Conservation (phyloP, 2,113 vertebrate species). For the Notothenia rossii region DNA sequence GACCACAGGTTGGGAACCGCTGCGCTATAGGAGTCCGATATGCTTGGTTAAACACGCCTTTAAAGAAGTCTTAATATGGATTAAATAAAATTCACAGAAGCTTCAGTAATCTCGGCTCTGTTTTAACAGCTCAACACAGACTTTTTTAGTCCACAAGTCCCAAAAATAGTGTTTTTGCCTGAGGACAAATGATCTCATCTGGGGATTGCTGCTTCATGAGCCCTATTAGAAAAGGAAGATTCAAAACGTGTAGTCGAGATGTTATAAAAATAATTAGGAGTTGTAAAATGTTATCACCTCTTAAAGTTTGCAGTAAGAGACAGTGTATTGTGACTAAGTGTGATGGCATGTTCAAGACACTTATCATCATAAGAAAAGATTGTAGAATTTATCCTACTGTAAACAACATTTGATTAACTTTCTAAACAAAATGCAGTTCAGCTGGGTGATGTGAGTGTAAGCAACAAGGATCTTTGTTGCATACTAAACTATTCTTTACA, state of each 20-base stretch:
- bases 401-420: not conserved
- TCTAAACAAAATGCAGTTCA: not conserved
- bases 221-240: not conserved
- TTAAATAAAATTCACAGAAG: slow-evolving; percentile 25
- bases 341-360: not conserved
- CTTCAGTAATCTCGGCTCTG: slow-evolving; percentile 26
- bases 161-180: slow-evolving; percentile 20
- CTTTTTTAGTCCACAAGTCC: slow-evolving; percentile 30
- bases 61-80: slow-evolving; percentile 27
- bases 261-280: not conserved
- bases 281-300: not conserved
- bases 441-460: not conserved
- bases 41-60: slow-evolving; percentile 24
- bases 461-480: not conserved
- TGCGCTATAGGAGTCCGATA: not conserved
- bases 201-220: slow-evolving; percentile 3
- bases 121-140: slow-evolving; percentile 25
- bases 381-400: not conserved
- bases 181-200: slow-evolving; percentile 12
- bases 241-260: not conserved
- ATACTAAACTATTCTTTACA: not conserved
- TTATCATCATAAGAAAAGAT: not conserved
- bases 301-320: not conserved
- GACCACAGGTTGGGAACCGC: too few species aligned
- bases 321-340: not conserved